Percentiles rank a stretch among this genome's conserved stretches.
Evolutionary conservation across 1,140 invertebrate genomes (phyloP).

Genomic region (Euwallacea similis): DNA sequence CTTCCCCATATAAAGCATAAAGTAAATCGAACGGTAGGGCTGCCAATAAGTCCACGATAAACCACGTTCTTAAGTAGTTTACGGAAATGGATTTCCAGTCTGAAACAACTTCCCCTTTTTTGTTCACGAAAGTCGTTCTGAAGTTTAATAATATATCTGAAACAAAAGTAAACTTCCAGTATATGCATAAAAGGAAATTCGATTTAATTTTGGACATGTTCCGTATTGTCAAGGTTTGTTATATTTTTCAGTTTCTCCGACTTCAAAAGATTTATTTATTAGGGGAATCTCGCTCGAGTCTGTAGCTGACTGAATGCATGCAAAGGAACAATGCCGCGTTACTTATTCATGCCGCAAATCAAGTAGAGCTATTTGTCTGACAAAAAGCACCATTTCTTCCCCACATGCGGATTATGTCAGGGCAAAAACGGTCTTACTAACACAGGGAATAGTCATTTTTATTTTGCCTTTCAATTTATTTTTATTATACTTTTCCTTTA

Average conservation of each 20-base stretch:
- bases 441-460: constrained; percentile 8
- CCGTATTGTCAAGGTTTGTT: too few relatives aligned
- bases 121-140: constrained; percentile 97
- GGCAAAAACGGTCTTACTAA: constrained; percentile 7
- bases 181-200: too few relatives aligned
- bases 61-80: constrained; percentile 95
- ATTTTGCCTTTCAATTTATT: constrained; percentile 17
- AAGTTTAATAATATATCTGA: constrained; percentile 98
- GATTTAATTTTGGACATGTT: too few relatives aligned
- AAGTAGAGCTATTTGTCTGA: neutral
- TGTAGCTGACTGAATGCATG: too few relatives aligned
- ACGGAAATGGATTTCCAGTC: constrained; percentile 84
- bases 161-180: constrained; percentile 42
- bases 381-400: neutral
- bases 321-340: neutral
- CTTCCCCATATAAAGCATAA: constrained; percentile 81
- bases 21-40: constrained; percentile 97
- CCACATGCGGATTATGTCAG: constrained; percentile 13
- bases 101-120: constrained; percentile 97
- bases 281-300: too few relatives aligned
- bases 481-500: constrained; percentile 4
- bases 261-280: too few relatives aligned
- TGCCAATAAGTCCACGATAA: constrained; percentile 91
- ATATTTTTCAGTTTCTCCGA: too few relatives aligned
- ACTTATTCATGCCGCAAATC: neutral